phyloP scores from a whole-genome alignment of 2,113 vertebrate species.

The Antechinus flavipes region DNA sequence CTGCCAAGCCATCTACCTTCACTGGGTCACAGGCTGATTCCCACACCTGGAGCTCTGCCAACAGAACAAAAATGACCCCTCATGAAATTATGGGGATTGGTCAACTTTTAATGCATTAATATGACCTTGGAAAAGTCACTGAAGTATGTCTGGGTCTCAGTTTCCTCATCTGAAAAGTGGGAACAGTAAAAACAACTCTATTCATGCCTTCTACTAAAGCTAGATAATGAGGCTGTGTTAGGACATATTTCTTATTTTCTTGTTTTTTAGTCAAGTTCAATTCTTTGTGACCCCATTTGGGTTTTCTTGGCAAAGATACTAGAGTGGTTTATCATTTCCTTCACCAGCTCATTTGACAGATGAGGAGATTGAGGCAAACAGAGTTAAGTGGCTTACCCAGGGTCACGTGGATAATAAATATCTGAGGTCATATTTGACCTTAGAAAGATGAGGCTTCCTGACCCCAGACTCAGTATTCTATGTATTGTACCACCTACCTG shows the following conservation, averaged over 20 bases:
- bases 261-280: neutral
- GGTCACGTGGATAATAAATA: neutral
- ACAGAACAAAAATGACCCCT: neutral
- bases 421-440: neutral
- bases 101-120: neutral
- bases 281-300: neutral
- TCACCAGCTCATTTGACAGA: neutral
- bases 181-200: neutral
- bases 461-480: neutral
- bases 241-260: neutral
- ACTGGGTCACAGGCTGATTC: neutral
- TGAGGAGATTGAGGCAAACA: neutral
- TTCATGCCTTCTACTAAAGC: neutral
- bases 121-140: neutral
- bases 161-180: neutral
- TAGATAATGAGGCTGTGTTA: neutral
- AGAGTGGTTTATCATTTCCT: neutral
- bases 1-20: neutral
- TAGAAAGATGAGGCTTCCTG: neutral
- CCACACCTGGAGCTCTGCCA: neutral
- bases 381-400: neutral
- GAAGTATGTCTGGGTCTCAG: neutral
- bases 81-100: neutral
- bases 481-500: neutral
- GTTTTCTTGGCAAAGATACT: neutral